Percentiles rank a stretch among this genome's conserved stretches.
Evolutionary conservation across 1,140 invertebrate genomes (phyloP).

Genomic region (Microplitis demolitor): DNA sequence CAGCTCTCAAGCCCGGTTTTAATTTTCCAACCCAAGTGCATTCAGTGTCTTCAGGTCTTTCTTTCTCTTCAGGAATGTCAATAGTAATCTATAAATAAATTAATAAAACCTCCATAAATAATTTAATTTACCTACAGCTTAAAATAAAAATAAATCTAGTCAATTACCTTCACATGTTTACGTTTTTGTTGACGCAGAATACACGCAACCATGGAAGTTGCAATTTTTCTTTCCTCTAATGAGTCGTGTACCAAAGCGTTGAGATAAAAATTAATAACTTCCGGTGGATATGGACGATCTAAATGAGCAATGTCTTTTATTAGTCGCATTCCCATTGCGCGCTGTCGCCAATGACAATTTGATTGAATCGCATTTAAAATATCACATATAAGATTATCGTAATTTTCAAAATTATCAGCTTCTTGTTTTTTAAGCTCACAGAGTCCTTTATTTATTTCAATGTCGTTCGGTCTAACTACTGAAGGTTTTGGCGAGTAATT

Average conservation of each 20-base stretch:
- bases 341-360: conserved; percentile 82
- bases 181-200: conserved; percentile 81
- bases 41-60: not conserved
- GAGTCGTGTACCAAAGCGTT: conserved; percentile 76
- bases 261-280: conserved; percentile 71
- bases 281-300: conserved; percentile 69
- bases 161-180: conserved; percentile 60
- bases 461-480: conserved; percentile 39
- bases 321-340: conserved; percentile 75
- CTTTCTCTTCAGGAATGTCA: not conserved
- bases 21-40: not conserved
- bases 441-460: conserved; percentile 55
- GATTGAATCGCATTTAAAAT: conserved; percentile 69
- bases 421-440: conserved; percentile 53
- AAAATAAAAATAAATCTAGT: conserved; percentile 1
- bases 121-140: not conserved
- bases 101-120: not conserved
- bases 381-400: conserved; percentile 67
- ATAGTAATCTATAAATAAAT: not conserved
- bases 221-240: conserved; percentile 75
- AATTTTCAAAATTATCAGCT: conserved; percentile 62
- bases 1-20: conserved; percentile 64
- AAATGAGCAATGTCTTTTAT: conserved; percentile 73
- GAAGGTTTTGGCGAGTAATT: conserved; percentile 40
- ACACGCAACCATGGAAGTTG: conserved; percentile 67